Base-by-base conservation (phyloP, 2,888 invertebrate genomes). In the Hylaea fasciaria region DNA sequence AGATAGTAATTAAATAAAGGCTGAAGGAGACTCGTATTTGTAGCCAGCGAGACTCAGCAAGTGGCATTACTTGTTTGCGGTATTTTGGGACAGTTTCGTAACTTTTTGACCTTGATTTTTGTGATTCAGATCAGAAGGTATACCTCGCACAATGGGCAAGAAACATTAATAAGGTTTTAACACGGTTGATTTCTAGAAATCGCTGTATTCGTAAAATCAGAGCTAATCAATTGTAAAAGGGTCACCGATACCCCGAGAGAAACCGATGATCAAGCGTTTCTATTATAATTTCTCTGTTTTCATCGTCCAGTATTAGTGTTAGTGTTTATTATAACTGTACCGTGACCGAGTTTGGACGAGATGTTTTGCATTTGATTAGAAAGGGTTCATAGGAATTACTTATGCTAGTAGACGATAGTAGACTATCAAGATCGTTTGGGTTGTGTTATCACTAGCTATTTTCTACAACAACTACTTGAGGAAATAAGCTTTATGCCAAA, bases 251-350 rank as follows among this genome's bases (percentile, higher is more conserved):
- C 51, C 62, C 46, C 40, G 37, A 66, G 68, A 68, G 62, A 73
- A 72, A 71, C 68, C 65, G 64, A 76, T 74, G 72, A 73, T 60
- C 54, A 48, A 40, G 68, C 69, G 64, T 66, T 65, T 71, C 64
- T 71, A 70, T 64, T 68, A 55, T 61, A 61, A 61, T 66, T 57
- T 64, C 53, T 56, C 48, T 61, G 55, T 57, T 57, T 57, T 57
- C 59, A 59, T 40, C 57, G 53, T 29, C 17, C 28, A 35, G 32
- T 32, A 32, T 53, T 37, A 44, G 32, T 57, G 5, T 32, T 32
- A 32, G 70, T 72, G 50, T 53, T 63, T 63, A 66, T 51, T 29
- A 48, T 66, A 68, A 68, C 68, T 49, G 68, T 74, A 57, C 64
- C 61, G 39, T 62, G 70, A 28, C 70, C 72, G 71, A 69, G 68